These are phyloP conservation scores for Sandelia bainsii DNA, from an alignment of 2,797 vertebrate species.

Conservation along the genomic window DNA sequence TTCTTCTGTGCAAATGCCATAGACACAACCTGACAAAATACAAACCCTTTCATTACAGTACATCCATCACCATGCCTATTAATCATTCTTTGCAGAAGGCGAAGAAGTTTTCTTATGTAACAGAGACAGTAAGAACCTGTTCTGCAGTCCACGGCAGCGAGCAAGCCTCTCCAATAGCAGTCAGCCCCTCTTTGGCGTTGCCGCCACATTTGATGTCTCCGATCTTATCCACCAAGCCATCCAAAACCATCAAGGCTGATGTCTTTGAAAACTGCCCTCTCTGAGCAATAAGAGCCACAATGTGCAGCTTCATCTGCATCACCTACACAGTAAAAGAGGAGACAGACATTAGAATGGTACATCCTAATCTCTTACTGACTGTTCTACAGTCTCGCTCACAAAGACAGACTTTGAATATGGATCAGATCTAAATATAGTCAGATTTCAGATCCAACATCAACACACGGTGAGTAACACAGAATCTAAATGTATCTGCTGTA, in stretches of 20 bases:
- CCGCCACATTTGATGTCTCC: conserved; percentile 96
- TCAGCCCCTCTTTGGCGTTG: conserved; percentile 95
- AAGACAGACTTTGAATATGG: no score
- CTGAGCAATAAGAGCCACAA: conserved; percentile 92
- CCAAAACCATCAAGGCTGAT: conserved; percentile 92
- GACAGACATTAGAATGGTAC: not conserved
- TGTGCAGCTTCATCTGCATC: conserved; percentile 97
- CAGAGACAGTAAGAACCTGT: conserved; percentile 82
- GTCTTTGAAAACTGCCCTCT: conserved; percentile 96
- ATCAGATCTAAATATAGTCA: no score
- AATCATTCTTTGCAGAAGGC: not conserved
- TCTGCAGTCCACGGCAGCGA: conserved; percentile 96
- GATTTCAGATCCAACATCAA: no score
- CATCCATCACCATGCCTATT: not conserved
- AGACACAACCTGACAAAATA: conserved; percentile 88
- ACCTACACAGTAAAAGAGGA: conserved; percentile 83
- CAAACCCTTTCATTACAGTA: not conserved
- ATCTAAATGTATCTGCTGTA: no score
- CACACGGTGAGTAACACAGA: no score
- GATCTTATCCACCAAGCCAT: conserved; percentile 95
- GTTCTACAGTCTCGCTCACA: no score
- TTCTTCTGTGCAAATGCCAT: conserved; percentile 97
- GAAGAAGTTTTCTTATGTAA: no score
- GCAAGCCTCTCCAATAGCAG: conserved; percentile 92
- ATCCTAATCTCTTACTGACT: not conserved